Evolutionary conservation across 2,113 vertebrate species (phyloP).

Genomic region (Sinocyclocheilus anophthalmus): DNA sequence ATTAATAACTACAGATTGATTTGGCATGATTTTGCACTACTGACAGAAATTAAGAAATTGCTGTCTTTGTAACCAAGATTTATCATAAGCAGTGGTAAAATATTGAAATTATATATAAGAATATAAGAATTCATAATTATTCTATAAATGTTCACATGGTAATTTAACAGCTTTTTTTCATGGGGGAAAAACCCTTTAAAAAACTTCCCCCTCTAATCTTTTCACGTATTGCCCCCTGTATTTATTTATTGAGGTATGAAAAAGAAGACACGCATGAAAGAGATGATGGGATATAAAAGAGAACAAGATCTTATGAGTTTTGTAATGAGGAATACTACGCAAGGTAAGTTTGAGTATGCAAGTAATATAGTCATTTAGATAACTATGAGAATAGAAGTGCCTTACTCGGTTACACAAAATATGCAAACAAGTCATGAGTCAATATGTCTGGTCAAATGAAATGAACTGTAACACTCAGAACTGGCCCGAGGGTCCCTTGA

Average conservation of each 20-base stretch:
- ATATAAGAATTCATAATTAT: no score
- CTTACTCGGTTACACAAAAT: neutral
- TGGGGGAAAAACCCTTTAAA: no score
- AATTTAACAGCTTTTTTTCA: no score
- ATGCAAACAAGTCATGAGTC: slow-evolving; percentile 59
- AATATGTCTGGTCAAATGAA: slow-evolving; percentile 76
- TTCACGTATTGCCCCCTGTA: no score
- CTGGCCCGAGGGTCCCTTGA: slow-evolving; percentile 76
- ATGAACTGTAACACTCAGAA: slow-evolving; percentile 71
- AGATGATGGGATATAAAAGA: no score
- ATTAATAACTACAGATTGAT: neutral
- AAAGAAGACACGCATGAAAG: no score
- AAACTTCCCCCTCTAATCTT: no score
- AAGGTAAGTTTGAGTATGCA: no score
- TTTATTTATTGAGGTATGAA: no score
- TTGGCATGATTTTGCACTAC: neutral
- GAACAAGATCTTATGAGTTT: no score
- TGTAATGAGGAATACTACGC: no score
- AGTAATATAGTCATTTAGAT: neutral
- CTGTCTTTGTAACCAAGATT: neutral
- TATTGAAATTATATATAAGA: neutral
- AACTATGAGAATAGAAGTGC: neutral
- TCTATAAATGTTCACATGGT: no score
- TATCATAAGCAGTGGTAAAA: neutral
- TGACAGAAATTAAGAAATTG: neutral